Conservation (phyloP, 2,113 vertebrate species). For the Oenanthe melanoleuca region DNA sequence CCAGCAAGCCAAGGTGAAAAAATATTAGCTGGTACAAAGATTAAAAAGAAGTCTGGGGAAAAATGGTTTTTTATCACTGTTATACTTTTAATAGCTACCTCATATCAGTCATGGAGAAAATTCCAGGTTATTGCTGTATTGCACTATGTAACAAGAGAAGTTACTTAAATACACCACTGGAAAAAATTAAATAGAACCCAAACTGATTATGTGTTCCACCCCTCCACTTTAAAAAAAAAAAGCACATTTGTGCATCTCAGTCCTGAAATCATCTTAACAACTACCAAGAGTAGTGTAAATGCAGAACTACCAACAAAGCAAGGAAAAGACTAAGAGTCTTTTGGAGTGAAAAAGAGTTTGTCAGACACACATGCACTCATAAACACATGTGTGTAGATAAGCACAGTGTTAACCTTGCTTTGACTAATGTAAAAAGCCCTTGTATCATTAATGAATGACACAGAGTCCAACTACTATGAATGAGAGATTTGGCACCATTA, state of each 20-base stretch:
- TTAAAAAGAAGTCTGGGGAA: not conserved
- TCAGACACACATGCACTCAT: rapidly evolving
- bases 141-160: not conserved
- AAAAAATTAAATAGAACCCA: not conserved
- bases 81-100: not conserved
- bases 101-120: not conserved
- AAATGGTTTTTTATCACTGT: not conserved
- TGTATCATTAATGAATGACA: not conserved
- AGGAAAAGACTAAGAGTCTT: not conserved
- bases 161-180: not conserved
- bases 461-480: not conserved
- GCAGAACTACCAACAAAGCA: not conserved
- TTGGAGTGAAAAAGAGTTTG: not conserved
- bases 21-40: not conserved
- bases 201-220: not conserved
- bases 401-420: not conserved
- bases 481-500: not conserved
- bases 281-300: not conserved
- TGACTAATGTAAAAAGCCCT: not conserved
- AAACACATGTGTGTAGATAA: rapidly evolving
- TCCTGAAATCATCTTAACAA: not conserved
- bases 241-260: not conserved
- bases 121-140: not conserved
- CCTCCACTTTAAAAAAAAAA: not conserved
- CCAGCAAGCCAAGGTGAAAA: not conserved